phyloP scores from a whole-genome alignment of 2,797 vertebrate genomes.

The Hippopotamyrus pictus region DNA sequence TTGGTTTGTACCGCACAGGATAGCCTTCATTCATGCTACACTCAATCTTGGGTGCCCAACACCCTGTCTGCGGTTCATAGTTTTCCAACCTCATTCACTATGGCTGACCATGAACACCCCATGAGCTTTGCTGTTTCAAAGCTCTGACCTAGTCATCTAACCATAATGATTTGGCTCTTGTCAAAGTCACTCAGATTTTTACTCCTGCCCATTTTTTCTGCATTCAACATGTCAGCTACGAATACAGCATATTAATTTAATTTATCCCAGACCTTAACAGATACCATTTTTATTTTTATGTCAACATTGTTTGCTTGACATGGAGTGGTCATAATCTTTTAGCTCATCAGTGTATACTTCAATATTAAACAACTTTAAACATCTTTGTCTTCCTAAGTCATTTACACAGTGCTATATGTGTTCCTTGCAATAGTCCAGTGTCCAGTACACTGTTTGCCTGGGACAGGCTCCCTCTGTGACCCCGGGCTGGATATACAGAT shows the following conservation, averaged over 20 bases:
- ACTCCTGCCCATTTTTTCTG: background rate
- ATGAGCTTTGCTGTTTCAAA: background rate
- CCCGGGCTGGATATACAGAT: background rate
- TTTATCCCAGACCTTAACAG: background rate
- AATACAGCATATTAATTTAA: background rate
- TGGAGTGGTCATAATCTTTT: background rate
- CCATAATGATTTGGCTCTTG: background rate
- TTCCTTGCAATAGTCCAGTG: background rate
- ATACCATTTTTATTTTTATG: background rate
- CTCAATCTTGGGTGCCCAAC: background rate
- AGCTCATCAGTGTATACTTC: background rate
- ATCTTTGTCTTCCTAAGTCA: background rate
- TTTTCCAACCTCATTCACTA: background rate
- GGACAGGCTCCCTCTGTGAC: background rate
- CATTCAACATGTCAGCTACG: background rate
- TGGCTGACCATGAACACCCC: background rate
- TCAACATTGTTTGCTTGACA: background rate
- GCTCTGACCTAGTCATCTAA: background rate
- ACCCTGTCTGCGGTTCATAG: background rate
- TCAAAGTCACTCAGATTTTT: background rate
- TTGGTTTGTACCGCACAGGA: background rate
- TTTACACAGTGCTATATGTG: slow-evolving; percentile 32
- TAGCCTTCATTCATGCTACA: background rate
- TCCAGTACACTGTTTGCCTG: background rate
- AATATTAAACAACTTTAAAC: background rate